phyloP scores from a whole-genome alignment of 2,113 vertebrate genomes.

The Anarrhichthys ocellatus region DNA sequence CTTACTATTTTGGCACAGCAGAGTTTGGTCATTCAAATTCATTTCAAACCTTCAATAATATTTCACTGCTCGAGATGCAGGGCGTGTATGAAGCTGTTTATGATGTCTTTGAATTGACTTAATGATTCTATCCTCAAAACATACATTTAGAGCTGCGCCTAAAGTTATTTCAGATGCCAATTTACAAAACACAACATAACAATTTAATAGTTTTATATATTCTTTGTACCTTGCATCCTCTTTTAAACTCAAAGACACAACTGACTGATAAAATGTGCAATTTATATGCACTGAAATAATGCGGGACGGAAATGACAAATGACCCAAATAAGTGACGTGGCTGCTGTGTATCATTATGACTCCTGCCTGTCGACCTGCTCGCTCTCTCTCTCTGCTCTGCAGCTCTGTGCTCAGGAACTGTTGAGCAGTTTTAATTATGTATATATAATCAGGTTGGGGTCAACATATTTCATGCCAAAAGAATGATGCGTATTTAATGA shows the following conservation, averaged over 20 bases:
- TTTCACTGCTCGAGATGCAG: not conserved
- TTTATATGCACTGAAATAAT: slow-evolving; percentile 79
- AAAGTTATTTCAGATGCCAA: slow-evolving; percentile 23
- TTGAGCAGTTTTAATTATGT: slow-evolving; percentile 88
- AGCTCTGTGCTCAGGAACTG: slow-evolving; percentile 80
- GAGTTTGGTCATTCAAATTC: slow-evolving; percentile 58
- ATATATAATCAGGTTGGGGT: slow-evolving; percentile 89
- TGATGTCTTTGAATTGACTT: slow-evolving; percentile 18
- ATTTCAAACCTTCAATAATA: slow-evolving; percentile 32
- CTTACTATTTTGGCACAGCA: slow-evolving; percentile 49
- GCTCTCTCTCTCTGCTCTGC: slow-evolving; percentile 63
- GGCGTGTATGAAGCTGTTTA: not conserved
- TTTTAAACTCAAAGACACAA: slow-evolving; percentile 50
- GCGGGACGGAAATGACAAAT: slow-evolving; percentile 77
- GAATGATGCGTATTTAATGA: slow-evolving; percentile 89
- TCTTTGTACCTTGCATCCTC: slow-evolving; percentile 21
- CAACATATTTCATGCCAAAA: slow-evolving; percentile 91
- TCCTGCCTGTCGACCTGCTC: slow-evolving; percentile 78
- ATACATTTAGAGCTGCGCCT: slow-evolving; percentile 12
- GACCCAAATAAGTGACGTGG: slow-evolving; percentile 80
- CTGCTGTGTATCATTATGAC: slow-evolving; percentile 75
- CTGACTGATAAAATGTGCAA: slow-evolving; percentile 75
- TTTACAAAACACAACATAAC: slow-evolving; percentile 36
- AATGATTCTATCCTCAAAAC: not conserved
- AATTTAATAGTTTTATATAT: slow-evolving; percentile 40